A percentile compares a stretch with the other conserved stretches of the same genome.
phyloP scores from a whole-genome alignment of 2,888 invertebrate genomes.

The Ashinkailepas kermadecensis region DNA sequence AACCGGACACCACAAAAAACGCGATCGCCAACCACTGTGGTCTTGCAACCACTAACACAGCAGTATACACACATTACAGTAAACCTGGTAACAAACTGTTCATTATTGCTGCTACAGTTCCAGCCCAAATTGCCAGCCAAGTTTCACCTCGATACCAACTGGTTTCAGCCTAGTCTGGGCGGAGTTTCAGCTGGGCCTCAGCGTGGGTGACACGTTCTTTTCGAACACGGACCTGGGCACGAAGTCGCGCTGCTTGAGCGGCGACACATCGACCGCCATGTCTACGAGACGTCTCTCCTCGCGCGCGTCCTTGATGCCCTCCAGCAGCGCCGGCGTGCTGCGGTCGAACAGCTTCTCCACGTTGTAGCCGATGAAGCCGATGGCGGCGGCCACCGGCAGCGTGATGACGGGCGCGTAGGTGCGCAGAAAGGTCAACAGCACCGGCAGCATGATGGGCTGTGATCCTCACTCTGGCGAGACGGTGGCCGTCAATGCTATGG shows the following conservation, averaged over 20 bases:
- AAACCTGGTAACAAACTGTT: too few relatives aligned
- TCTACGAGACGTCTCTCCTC: conserved; percentile 53
- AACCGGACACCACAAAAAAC: too few relatives aligned
- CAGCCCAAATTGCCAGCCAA: too few relatives aligned
- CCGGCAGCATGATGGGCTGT: conserved; percentile 60
- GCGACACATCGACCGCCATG: not conserved
- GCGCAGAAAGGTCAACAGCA: conserved; percentile 57
- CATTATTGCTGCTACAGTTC: too few relatives aligned
- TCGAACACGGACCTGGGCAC: conserved; percentile 48
- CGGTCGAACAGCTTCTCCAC: conserved; percentile 52
- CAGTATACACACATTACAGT: too few relatives aligned
- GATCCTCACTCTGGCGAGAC: not conserved
- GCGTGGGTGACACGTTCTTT: conserved; percentile 44
- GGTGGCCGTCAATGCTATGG: too few relatives aligned
- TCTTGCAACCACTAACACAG: too few relatives aligned
- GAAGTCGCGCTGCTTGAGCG: conserved; percentile 53
- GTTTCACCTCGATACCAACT: too few relatives aligned
- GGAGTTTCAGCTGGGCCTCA: not conserved
- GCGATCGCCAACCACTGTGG: too few relatives aligned
- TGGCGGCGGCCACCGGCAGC: conserved; percentile 68
- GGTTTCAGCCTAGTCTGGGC: too few relatives aligned
- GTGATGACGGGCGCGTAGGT: conserved; percentile 70
- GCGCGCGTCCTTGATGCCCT: conserved; percentile 63
- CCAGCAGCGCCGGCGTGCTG: conserved; percentile 45
- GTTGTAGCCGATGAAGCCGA: conserved; percentile 81